Conservation (phyloP, 1,140 invertebrate genomes). For the Thaumatotibia leucotreta region DNA sequence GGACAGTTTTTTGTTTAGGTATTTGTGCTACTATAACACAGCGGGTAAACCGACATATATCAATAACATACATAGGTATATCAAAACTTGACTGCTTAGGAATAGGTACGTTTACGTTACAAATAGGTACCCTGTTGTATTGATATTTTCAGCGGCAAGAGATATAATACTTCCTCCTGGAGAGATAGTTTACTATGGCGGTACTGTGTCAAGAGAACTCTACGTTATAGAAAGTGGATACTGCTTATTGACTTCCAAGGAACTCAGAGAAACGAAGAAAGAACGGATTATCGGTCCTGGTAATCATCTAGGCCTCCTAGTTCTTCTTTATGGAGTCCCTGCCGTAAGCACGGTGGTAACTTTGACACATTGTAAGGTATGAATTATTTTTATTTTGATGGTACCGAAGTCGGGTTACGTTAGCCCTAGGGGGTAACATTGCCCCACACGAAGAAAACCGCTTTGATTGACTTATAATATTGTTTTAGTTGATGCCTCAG, state of each 20-base stretch:
- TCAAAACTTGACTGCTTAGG: no score
- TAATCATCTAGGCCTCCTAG: slow-evolving; percentile 59
- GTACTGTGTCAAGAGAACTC: slow-evolving; percentile 59
- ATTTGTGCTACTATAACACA: no score
- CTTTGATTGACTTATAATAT: no score
- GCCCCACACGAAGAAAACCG: no score
- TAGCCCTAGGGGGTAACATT: no score
- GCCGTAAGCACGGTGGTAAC: slow-evolving; percentile 61
- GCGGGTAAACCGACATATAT: no score
- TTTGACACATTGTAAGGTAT: slow-evolving; percentile 69
- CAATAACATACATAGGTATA: no score
- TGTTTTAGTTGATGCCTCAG: no score
- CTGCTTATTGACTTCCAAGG: slow-evolving; percentile 54
- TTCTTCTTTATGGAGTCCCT: slow-evolving; percentile 61
- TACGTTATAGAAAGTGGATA: slow-evolving; percentile 71
- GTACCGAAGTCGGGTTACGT: no score
- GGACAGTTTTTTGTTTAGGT: no score
- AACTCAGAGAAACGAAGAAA: slow-evolving; percentile 41
- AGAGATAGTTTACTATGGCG: slow-evolving; percentile 67
- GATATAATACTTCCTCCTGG: slow-evolving; percentile 68
- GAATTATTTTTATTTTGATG: slow-evolving; percentile 4
- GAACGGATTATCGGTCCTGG: slow-evolving; percentile 60
- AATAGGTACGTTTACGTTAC: no score
- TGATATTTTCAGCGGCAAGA: slow-evolving; percentile 49
- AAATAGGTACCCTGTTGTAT: no score